A percentile compares a stretch with the other conserved stretches of the same genome.
Evolutionary conservation across 2,113 vertebrate genomes (phyloP).

Genomic region (Rhinoptilus africanus): DNA sequence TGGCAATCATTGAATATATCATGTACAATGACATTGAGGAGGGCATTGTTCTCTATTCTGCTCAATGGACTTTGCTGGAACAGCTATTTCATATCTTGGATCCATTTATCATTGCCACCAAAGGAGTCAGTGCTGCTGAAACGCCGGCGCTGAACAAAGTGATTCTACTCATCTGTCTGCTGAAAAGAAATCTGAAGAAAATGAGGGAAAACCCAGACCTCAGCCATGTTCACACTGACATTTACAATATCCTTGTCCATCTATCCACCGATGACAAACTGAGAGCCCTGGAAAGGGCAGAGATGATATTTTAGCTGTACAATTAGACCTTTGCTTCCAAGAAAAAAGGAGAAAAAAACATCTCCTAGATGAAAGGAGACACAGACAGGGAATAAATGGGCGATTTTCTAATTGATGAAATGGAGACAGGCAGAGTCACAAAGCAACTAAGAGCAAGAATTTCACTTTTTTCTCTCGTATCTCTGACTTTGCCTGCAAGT

Average conservation of each 20-base stretch:
- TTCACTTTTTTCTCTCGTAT: constrained; percentile 11
- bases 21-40: constrained; percentile 75
- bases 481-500: neutral
- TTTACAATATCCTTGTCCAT: constrained; percentile 62
- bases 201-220: constrained; percentile 72
- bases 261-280: constrained; percentile 57
- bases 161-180: constrained; percentile 69
- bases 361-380: constrained; percentile 44
- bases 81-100: constrained; percentile 74
- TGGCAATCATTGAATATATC: constrained; percentile 71
- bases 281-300: constrained; percentile 57
- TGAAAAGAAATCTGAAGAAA: constrained; percentile 75
- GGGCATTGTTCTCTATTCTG: constrained; percentile 76
- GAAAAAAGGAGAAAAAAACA: constrained; percentile 10
- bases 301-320: constrained; percentile 59
- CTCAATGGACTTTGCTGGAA: constrained; percentile 78
- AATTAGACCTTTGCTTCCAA: constrained; percentile 56
- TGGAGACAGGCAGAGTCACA: constrained; percentile 17
- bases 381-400: constrained; percentile 44
- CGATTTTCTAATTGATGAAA: constrained; percentile 68
- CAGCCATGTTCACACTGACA: constrained; percentile 57
- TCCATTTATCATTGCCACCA: constrained; percentile 78
- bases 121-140: constrained; percentile 67
- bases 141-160: constrained; percentile 60
- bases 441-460: constrained; percentile 39